These are phyloP conservation scores for Pardosa pseudoannulata DNA, from an alignment of 2,888 invertebrate species.

Conservation along the genomic window DNA sequence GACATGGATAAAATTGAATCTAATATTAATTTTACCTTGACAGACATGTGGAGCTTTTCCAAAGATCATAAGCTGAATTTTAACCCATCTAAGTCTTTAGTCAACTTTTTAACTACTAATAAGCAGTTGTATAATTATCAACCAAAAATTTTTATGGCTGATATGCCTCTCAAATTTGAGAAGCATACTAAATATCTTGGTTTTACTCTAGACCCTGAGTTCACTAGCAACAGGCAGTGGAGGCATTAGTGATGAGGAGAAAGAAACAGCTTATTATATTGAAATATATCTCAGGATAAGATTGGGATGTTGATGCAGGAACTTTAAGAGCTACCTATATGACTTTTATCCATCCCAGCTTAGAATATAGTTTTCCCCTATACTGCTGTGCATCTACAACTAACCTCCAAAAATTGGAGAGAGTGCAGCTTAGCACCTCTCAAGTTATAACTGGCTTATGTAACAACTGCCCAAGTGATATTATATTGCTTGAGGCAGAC, in stretches of 20 bases:
- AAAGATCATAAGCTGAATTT: background rate
- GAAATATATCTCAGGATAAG: background rate
- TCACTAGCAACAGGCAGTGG: background rate
- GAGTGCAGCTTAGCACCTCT: conserved; percentile 7
- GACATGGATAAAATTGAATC: background rate
- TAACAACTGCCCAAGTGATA: conserved; percentile 16
- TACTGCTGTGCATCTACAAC: too few relatives aligned
- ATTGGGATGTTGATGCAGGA: background rate
- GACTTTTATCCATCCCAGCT: background rate
- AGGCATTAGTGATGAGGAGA: too few relatives aligned
- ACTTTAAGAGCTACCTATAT: conserved; percentile 7
- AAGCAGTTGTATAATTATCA: background rate
- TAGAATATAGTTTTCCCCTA: too few relatives aligned
- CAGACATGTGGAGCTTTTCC: background rate
- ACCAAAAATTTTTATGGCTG: background rate
- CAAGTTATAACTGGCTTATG: background rate
- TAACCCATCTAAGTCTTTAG: background rate
- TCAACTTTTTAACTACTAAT: conserved; percentile 13
- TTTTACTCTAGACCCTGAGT: background rate
- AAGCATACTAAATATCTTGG: conserved; percentile 13
- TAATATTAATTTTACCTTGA: background rate
- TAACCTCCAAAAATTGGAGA: background rate
- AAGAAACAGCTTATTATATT: too few relatives aligned
- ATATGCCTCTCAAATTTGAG: background rate
- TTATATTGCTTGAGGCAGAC: conserved; percentile 15